A percentile compares a stretch with the other conserved stretches of the same genome.
Conservation (phyloP, 23 tunicate genomes). For the Pegea sp. region DNA sequence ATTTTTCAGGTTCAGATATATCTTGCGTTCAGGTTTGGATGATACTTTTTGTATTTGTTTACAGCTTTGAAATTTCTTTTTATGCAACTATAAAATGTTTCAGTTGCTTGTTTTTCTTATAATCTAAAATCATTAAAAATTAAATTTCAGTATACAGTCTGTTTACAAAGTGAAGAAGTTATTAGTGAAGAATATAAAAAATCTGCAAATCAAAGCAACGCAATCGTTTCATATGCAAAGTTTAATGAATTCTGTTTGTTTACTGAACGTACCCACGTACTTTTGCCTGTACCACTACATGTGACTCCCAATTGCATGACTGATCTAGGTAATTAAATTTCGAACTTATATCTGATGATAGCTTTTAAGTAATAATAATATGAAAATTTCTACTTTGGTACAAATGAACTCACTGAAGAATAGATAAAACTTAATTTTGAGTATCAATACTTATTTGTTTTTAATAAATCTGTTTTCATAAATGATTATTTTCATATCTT, state of each 20-base stretch:
- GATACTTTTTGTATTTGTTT: not conserved
- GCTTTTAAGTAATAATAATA: too few relatives aligned
- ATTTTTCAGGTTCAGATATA: constrained; percentile 52
- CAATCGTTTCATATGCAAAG: constrained; percentile 40
- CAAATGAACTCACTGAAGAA: too few relatives aligned
- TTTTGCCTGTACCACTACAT: constrained; percentile 73
- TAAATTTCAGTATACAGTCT: constrained; percentile 46
- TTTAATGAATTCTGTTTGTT: constrained; percentile 64
- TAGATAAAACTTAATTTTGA: too few relatives aligned
- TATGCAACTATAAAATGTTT: not conserved
- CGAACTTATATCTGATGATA: too few relatives aligned
- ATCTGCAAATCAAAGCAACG: constrained; percentile 38
- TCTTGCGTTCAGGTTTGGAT: constrained; percentile 42
- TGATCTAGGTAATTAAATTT: constrained; percentile 35
- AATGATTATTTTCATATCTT: too few relatives aligned
- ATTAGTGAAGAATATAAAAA: constrained; percentile 70
- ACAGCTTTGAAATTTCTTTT: not conserved
- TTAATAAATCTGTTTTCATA: too few relatives aligned
- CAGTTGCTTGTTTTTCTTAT: too few relatives aligned
- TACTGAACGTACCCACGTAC: constrained; percentile 48
- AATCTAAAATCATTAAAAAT: too few relatives aligned
- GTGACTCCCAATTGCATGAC: constrained; percentile 71
- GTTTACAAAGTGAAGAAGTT: constrained; percentile 83
- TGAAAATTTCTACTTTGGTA: too few relatives aligned
- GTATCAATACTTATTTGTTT: too few relatives aligned